Conservation (phyloP, 2,113 vertebrate genomes). For the Oreochromis aureus region DNA sequence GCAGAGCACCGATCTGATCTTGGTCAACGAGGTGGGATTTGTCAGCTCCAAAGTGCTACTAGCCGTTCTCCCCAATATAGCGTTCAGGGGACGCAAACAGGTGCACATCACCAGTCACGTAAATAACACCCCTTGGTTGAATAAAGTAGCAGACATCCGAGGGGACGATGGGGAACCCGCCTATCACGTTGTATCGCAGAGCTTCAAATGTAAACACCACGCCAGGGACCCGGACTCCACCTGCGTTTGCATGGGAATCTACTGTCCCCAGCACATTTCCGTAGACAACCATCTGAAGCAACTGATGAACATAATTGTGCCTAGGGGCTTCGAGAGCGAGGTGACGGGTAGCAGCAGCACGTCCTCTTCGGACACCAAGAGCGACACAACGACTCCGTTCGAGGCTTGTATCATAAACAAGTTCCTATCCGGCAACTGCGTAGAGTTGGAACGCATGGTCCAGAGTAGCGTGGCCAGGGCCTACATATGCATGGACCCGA, state of each 20-base stretch:
- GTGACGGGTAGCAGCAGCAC: too few relatives aligned
- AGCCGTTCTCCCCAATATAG: background rate
- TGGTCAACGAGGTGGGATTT: too few relatives aligned
- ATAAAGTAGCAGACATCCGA: background rate
- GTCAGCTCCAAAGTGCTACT: background rate
- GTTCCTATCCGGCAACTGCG: too few relatives aligned
- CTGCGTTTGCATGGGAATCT: background rate
- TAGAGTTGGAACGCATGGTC: too few relatives aligned
- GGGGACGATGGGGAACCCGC: background rate
- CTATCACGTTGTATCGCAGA: background rate
- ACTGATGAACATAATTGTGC: background rate
- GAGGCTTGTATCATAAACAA: too few relatives aligned
- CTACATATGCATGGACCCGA: too few relatives aligned
- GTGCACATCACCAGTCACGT: conserved; percentile 6
- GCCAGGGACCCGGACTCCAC: background rate
- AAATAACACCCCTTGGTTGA: background rate
- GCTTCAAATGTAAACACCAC: background rate
- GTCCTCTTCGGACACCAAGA: too few relatives aligned
- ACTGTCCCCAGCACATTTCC: conserved; percentile 1
- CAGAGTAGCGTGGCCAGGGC: too few relatives aligned
- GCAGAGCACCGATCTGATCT: too few relatives aligned
- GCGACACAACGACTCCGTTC: too few relatives aligned
- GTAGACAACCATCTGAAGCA: background rate
- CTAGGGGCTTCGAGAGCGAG: background rate
- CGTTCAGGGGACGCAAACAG: background rate